These are phyloP conservation scores for Cylindroiulus punctatus DNA, from an alignment of 2,888 invertebrate species.

Conservation along the genomic window DNA sequence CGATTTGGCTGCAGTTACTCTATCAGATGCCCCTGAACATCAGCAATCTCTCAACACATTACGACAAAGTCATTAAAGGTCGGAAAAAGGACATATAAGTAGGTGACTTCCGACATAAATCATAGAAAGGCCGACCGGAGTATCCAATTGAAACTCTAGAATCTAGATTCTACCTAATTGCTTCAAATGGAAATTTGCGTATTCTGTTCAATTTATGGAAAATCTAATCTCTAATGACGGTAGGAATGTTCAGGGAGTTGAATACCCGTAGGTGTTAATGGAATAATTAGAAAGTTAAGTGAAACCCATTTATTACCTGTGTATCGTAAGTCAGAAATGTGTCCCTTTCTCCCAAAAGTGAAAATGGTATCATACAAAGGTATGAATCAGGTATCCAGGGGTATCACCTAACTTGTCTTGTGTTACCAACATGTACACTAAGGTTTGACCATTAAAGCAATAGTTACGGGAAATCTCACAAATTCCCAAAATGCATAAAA, in stretches of 20 bases:
- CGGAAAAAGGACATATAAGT: conserved; percentile 11
- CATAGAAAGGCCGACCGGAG: background rate
- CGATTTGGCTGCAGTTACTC: background rate
- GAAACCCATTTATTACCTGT: background rate
- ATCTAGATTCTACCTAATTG: background rate
- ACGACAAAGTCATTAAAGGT: conserved; percentile 22
- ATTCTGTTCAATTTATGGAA: background rate
- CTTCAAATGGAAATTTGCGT: background rate
- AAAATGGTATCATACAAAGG: too few relatives aligned
- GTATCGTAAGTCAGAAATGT: too few relatives aligned
- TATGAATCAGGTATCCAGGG: too few relatives aligned
- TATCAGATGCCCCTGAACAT: background rate
- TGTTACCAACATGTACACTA: too few relatives aligned
- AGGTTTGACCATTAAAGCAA: too few relatives aligned
- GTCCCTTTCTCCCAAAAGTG: too few relatives aligned
- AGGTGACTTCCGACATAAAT: conserved; percentile 36
- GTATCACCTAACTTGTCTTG: too few relatives aligned
- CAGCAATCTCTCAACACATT: background rate
- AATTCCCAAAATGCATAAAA: too few relatives aligned
- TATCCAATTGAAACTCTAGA: background rate
- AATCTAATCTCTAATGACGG: background rate
- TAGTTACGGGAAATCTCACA: too few relatives aligned
- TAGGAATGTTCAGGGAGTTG: background rate
- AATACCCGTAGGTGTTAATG: background rate
- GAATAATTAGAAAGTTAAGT: background rate